Evolutionary conservation across 2,888 invertebrate genomes (phyloP).

Genomic region (Meloe dianella): DNA sequence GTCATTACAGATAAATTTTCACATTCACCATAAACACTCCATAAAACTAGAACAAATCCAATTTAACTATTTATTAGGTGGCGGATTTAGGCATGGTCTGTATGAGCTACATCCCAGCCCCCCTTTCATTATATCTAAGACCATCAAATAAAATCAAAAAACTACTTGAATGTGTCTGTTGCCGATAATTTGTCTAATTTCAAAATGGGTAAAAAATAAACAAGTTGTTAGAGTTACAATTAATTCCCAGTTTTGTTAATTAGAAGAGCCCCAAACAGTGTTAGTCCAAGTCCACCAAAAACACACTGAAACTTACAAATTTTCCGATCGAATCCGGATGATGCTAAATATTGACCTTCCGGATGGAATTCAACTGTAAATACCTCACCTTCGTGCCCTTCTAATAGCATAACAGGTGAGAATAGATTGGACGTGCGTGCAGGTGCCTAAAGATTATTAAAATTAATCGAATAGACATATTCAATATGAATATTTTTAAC

Average conservation of each 20-base stretch:
- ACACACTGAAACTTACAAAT: slow-evolving; percentile 84
- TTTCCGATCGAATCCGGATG: slow-evolving; percentile 93
- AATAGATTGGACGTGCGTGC: slow-evolving; percentile 85
- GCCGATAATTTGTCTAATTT: no score
- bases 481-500: slow-evolving; percentile 41
- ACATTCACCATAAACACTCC: slow-evolving; percentile 98
- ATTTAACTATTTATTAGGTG: no score
- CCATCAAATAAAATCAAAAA: no score
- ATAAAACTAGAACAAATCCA: slow-evolving; percentile 79
- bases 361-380: slow-evolving; percentile 94
- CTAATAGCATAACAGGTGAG: slow-evolving; percentile 93
- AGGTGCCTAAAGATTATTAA: slow-evolving; percentile 62
- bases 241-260: no score
- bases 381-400: slow-evolving; percentile 97
- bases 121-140: no score
- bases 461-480: slow-evolving; percentile 19
- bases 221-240: no score
- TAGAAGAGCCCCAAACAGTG: no score
- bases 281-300: no score
- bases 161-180: no score
- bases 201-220: no score
- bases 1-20: slow-evolving; percentile 93
- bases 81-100: no score
- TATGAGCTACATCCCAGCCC: no score
- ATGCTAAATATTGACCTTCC: slow-evolving; percentile 92